Conservation (phyloP, 2,113 vertebrate genomes). For the Aphelocoma coerulescens region DNA sequence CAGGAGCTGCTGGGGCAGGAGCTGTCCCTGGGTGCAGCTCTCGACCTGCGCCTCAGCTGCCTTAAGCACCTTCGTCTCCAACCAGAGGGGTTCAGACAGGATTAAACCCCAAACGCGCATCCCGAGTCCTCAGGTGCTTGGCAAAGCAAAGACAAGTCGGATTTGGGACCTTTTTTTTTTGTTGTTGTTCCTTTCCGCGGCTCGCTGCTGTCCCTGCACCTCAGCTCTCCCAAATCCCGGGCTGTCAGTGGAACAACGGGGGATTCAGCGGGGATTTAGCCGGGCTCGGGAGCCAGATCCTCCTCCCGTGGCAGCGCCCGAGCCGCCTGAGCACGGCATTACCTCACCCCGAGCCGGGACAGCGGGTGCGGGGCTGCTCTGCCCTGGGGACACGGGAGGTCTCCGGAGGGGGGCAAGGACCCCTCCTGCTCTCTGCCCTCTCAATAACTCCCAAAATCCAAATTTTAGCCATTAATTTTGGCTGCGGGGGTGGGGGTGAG, state of each 20-base stretch:
- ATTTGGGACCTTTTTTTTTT: background rate
- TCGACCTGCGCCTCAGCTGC: background rate
- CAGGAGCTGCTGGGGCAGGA: background rate
- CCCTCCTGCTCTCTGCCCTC: background rate
- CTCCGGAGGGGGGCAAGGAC: accelerated
- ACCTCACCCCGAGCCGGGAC: background rate
- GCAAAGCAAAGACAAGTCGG: background rate
- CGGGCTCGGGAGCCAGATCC: background rate
- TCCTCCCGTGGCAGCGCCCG: background rate
- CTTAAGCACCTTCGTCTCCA: background rate
- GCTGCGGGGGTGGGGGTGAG: accelerated
- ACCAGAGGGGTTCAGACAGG: background rate
- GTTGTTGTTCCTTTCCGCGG: background rate
- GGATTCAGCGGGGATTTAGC: background rate
- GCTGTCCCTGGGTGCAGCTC: background rate
- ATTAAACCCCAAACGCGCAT: background rate
- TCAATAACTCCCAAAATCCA: accelerated
- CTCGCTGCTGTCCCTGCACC: background rate
- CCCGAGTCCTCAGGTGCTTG: background rate
- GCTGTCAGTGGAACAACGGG: background rate
- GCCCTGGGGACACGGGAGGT: background rate
- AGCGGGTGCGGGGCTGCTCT: background rate
- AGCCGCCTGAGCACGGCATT: background rate
- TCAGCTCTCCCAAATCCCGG: conserved; percentile 6
- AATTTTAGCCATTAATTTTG: accelerated